Evolutionary conservation across 2,113 vertebrate species (phyloP).

Genomic region (Apteryx owenii): DNA sequence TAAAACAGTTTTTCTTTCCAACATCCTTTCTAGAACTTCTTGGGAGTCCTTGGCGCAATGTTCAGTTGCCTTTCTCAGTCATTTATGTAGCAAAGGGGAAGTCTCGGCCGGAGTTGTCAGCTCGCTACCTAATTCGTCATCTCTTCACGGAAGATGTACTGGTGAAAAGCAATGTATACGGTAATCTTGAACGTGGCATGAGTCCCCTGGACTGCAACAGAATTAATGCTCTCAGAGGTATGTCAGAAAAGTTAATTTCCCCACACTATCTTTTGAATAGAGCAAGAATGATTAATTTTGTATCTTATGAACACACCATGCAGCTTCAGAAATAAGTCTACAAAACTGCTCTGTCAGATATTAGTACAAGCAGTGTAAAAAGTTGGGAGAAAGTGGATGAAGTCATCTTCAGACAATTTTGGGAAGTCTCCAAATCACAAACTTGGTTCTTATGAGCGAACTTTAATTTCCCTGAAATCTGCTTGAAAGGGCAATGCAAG

Average conservation of each 20-base stretch:
- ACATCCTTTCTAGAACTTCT: constrained; percentile 69
- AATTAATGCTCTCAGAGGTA: constrained; percentile 83
- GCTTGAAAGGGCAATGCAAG: background rate
- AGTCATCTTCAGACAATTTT: background rate
- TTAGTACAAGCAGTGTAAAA: background rate
- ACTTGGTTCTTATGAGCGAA: background rate
- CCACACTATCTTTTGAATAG: too few species aligned
- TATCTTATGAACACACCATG: background rate
- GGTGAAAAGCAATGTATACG: constrained; percentile 79
- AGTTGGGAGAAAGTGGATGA: background rate
- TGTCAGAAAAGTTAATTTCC: background rate
- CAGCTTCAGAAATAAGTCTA: background rate
- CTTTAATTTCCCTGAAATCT: background rate
- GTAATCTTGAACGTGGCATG: constrained; percentile 67
- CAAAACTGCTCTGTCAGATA: background rate
- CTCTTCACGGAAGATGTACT: constrained; percentile 82
- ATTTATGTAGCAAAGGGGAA: constrained; percentile 73
- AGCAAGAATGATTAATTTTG: background rate
- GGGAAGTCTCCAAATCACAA: background rate
- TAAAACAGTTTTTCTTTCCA: background rate
- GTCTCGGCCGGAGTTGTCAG: constrained; percentile 73
- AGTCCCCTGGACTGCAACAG: constrained; percentile 76
- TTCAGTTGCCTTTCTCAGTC: constrained; percentile 74
- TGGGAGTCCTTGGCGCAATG: constrained; percentile 71
- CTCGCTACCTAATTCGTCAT: constrained; percentile 78